Conservation (phyloP, 2,888 invertebrate genomes). For the Shargacucullia verbasci region DNA sequence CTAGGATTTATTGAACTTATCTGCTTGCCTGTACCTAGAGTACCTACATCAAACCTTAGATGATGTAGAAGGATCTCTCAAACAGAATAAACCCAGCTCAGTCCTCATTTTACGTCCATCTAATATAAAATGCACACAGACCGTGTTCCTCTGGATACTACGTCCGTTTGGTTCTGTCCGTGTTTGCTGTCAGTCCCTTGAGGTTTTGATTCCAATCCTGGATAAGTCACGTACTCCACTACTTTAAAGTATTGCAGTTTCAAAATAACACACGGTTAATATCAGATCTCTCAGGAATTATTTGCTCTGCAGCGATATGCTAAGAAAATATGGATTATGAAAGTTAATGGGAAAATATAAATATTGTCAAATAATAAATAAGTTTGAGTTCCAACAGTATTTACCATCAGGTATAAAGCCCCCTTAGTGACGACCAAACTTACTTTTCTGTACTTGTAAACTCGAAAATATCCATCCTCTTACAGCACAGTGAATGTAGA, state of each 20-base stretch:
- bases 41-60: constrained; percentile 27
- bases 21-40: constrained; percentile 9
- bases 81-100: constrained; percentile 39
- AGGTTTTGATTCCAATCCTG: constrained; percentile 41
- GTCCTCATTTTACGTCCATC: constrained; percentile 43
- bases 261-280: constrained; percentile 17
- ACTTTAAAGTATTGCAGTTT: constrained; percentile 28
- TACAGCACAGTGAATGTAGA: constrained; percentile 19
- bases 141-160: constrained; percentile 18
- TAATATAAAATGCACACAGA: constrained; percentile 48
- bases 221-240: constrained; percentile 39
- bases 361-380: no score
- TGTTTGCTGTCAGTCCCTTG: constrained; percentile 38
- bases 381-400: no score
- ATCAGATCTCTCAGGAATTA: constrained; percentile 11
- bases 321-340: background rate
- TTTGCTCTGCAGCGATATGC: background rate
- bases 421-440: no score
- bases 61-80: constrained; percentile 23
- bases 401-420: no score
- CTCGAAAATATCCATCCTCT: constrained; percentile 4
- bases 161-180: constrained; percentile 19
- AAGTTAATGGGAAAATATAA: background rate
- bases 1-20: constrained; percentile 1
- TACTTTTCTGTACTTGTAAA: no score